Percentiles rank a stretch among this genome's conserved stretches.
Evolutionary conservation across 2,888 invertebrate genomes (phyloP).

Genomic region (Conistra vaccinii): DNA sequence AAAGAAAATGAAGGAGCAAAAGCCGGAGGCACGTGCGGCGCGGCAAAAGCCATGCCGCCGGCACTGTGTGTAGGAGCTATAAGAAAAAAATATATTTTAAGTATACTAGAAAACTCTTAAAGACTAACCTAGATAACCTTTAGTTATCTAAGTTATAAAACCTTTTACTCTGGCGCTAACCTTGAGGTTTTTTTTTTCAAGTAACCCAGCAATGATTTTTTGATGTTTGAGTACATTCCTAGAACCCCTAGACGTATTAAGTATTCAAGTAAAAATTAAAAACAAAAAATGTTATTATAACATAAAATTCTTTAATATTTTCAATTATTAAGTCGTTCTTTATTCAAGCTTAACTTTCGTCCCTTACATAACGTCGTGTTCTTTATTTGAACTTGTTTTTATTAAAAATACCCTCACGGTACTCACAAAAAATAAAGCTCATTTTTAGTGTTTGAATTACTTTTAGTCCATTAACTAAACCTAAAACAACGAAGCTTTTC

Average conservation of each 20-base stretch:
- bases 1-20: too few species aligned
- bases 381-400: constrained; percentile 25
- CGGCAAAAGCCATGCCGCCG: too few species aligned
- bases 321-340: constrained; percentile 7
- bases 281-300: neutral
- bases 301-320: constrained; percentile 10
- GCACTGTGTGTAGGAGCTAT: too few species aligned
- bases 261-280: neutral
- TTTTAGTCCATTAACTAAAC: constrained; percentile 11
- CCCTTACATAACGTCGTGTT: constrained; percentile 14
- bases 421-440: constrained; percentile 3
- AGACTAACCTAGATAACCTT: too few species aligned
- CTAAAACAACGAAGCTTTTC: constrained; percentile 12
- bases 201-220: neutral
- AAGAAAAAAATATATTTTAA: too few species aligned
- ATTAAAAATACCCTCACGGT: constrained; percentile 14
- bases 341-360: neutral
- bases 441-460: neutral
- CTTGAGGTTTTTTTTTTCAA: constrained; percentile 3
- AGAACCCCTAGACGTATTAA: neutral
- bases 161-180: neutral
- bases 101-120: too few species aligned
- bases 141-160: neutral
- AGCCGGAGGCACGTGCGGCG: too few species aligned
- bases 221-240: neutral